phyloP scores from a whole-genome alignment of 2,888 invertebrate genomes.

The Protonemura montana region DNA sequence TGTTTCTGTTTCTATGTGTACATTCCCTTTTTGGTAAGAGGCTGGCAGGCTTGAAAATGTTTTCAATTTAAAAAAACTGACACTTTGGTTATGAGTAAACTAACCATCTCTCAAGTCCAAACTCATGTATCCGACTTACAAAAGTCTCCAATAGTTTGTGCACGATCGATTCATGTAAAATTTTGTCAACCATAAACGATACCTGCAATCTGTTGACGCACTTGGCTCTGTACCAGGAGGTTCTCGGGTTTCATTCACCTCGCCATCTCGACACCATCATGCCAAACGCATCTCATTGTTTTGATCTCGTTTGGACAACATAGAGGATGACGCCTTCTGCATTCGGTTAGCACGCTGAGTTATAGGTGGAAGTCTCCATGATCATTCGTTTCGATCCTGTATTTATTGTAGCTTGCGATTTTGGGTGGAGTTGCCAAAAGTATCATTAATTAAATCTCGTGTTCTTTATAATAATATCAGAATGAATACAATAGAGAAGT shows the following conservation, averaged over 20 bases:
- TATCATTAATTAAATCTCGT: constrained; percentile 5
- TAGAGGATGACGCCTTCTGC: background rate
- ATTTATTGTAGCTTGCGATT: background rate
- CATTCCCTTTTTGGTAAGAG: background rate
- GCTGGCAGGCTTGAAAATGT: too few relatives aligned
- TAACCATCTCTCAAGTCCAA: too few relatives aligned
- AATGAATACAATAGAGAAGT: background rate
- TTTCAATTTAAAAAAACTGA: too few relatives aligned
- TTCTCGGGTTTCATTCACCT: too few relatives aligned
- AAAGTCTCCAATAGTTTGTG: too few relatives aligned
- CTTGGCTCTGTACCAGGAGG: too few relatives aligned
- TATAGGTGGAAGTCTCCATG: background rate
- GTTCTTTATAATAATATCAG: background rate
- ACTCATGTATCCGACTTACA: too few relatives aligned
- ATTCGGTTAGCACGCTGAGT: background rate
- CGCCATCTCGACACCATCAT: too few relatives aligned
- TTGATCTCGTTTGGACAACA: background rate
- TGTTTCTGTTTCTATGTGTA: background rate
- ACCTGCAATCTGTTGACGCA: too few relatives aligned
- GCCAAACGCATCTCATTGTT: background rate
- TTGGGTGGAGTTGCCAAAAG: background rate
- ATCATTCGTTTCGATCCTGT: background rate
- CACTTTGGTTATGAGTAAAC: too few relatives aligned
- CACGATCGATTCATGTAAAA: too few relatives aligned
- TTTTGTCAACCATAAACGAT: too few relatives aligned